These are phyloP conservation scores for Sturnus vulgaris DNA, from an alignment of 2,113 vertebrate genomes.

Conservation along the genomic window DNA sequence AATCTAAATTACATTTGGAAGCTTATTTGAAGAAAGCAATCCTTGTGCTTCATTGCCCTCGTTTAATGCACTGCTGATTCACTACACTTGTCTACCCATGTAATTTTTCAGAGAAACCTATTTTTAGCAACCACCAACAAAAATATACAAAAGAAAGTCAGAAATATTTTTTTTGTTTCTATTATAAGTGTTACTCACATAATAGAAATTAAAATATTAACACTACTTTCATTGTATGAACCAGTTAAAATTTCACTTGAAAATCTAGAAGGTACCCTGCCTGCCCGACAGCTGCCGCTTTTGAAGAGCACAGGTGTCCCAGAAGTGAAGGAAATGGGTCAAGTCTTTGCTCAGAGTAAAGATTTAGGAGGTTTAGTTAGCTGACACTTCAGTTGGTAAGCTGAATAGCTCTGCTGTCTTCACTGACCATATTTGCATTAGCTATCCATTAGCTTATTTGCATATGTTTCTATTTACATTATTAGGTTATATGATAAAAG, in stretches of 20 bases:
- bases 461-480: not conserved
- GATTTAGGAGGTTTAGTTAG: not conserved
- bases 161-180: not conserved
- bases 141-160: not conserved
- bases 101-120: not conserved
- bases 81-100: not conserved
- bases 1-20: constrained; percentile 51
- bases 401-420: not conserved
- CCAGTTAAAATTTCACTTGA: not conserved
- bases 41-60: constrained; percentile 29
- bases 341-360: not conserved
- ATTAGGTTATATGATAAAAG: not conserved
- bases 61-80: constrained; percentile 25
- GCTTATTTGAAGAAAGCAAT: constrained; percentile 52
- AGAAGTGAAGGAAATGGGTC: not conserved
- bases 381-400: not conserved
- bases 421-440: not conserved
- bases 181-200: not conserved
- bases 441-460: not conserved
- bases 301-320: not conserved
- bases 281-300: not conserved
- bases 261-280: not conserved
- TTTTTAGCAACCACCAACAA: not conserved
- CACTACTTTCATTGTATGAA: not conserved
- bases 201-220: not conserved